A percentile compares a stretch with the other conserved stretches of the same genome.
Evolutionary conservation across 1,140 invertebrate species (phyloP).

Genomic region (Meteorus sp.): DNA sequence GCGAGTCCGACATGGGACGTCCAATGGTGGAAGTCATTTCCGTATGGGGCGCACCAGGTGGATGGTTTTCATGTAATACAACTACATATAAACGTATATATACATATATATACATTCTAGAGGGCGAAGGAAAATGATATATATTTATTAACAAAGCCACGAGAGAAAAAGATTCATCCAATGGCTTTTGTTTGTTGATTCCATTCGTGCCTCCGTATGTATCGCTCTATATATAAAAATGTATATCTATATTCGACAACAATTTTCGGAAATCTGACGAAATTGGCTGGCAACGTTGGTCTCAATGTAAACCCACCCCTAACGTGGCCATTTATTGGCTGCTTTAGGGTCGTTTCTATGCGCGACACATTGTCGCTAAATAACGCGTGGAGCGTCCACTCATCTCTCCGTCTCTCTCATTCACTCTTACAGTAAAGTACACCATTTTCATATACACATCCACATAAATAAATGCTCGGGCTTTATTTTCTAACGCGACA

Average conservation of each 20-base stretch:
- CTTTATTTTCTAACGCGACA: neutral
- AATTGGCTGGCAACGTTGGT: slow-evolving; percentile 49
- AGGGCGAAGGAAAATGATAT: too few species aligned
- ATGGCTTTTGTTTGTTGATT: slow-evolving; percentile 47
- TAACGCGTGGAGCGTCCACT: slow-evolving; percentile 40
- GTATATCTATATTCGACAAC: slow-evolving; percentile 53
- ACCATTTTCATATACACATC: neutral
- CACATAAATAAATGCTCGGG: neutral
- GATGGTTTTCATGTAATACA: neutral
- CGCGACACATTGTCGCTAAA: slow-evolving; percentile 58
- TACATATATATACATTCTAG: slow-evolving; percentile 21
- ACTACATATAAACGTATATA: neutral
- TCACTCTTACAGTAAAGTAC: neutral
- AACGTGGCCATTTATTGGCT: slow-evolving; percentile 58
- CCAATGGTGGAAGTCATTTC: neutral
- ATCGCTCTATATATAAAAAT: too few species aligned
- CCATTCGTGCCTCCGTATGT: slow-evolving; percentile 37
- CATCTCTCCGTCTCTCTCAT: neutral
- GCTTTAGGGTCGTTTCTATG: slow-evolving; percentile 60
- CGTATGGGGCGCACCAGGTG: neutral
- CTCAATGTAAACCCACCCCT: slow-evolving; percentile 22
- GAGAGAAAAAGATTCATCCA: too few species aligned
- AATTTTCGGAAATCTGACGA: slow-evolving; percentile 58
- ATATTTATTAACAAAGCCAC: too few species aligned
- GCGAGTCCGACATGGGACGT: too few species aligned